Percentiles rank a stretch among this genome's conserved stretches.
Evolutionary conservation across 2,797 vertebrate species (phyloP).

Genomic region (Tragelaphus eurycerus): DNA sequence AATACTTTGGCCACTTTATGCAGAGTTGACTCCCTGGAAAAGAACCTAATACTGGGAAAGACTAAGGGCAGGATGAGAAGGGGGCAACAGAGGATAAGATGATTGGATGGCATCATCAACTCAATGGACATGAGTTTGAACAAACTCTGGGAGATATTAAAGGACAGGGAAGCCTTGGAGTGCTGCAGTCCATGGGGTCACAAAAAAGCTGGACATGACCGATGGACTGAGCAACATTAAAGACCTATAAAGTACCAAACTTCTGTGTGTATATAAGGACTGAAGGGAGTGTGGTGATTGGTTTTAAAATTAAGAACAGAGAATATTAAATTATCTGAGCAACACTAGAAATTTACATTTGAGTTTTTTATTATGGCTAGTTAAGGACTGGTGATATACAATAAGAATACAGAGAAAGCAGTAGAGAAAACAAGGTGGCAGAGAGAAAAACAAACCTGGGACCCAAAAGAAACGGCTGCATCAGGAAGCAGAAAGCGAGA

Average conservation of each 20-base stretch:
- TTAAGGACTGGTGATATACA: not conserved
- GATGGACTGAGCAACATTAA: not conserved
- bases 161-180: not conserved
- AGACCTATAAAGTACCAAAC: not conserved
- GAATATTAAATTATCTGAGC: not conserved
- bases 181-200: not conserved
- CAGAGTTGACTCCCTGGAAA: not conserved
- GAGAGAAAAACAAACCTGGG: not conserved
- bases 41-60: not conserved
- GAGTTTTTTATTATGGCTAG: not conserved
- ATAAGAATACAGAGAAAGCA: not conserved
- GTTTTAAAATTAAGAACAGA: not conserved
- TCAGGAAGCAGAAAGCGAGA: not conserved
- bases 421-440: not conserved
- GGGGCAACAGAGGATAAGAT: not conserved
- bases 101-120: not conserved
- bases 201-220: not conserved
- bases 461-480: not conserved
- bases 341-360: not conserved
- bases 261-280: not conserved
- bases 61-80: not conserved
- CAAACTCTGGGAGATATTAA: not conserved
- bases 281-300: not conserved
- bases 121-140: not conserved
- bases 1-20: not conserved